Evolutionary conservation across 2,888 invertebrate genomes (phyloP).

Genomic region (Escarpia spicata): DNA sequence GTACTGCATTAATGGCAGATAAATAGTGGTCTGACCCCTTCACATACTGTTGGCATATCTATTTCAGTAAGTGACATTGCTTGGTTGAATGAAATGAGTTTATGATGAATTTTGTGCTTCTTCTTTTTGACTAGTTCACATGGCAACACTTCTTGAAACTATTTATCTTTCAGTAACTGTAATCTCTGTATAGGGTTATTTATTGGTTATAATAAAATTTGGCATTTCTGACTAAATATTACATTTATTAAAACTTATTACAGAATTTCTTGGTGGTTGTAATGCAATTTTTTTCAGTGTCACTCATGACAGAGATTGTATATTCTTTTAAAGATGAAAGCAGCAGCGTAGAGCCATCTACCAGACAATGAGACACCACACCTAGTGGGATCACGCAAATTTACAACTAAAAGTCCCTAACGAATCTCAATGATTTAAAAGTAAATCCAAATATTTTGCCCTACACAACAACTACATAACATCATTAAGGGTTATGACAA

Average conservation of each 20-base stretch:
- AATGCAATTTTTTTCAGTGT: neutral
- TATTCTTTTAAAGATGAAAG: neutral
- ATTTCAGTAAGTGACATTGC: neutral
- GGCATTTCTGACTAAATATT: no score
- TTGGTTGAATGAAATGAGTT: neutral
- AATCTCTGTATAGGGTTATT: neutral
- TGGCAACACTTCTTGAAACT: neutral
- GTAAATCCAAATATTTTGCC: neutral
- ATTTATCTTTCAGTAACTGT: neutral
- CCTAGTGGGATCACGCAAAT: neutral
- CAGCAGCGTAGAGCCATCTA: neutral
- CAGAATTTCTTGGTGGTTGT: neutral
- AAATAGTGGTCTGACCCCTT: neutral
- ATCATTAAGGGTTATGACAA: neutral
- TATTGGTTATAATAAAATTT: neutral
- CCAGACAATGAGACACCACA: neutral
- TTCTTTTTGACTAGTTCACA: neutral
- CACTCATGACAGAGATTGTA: neutral
- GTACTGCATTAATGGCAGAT: neutral
- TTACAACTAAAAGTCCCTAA: neutral
- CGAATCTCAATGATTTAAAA: neutral
- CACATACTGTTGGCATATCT: neutral
- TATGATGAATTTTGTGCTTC: neutral
- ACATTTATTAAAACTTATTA: no score
- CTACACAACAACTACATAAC: constrained; percentile 3